Evolutionary conservation across 2,797 vertebrate genomes (phyloP).

Genomic region (Pseudochirops cupreus): DNA sequence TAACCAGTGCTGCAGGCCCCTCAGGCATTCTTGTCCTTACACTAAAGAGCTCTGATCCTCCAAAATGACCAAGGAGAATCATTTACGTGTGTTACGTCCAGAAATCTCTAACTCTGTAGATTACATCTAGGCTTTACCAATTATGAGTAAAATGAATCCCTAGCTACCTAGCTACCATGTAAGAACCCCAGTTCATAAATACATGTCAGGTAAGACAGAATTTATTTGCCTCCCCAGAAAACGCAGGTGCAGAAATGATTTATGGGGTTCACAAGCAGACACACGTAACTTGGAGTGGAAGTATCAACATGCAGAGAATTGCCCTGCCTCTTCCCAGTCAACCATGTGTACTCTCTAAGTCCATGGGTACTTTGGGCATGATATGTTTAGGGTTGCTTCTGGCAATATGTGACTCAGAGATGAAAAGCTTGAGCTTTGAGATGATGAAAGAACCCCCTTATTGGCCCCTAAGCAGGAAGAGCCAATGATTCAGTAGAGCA

Average conservation of each 20-base stretch:
- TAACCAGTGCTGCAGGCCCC: background rate
- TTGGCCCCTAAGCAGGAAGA: background rate
- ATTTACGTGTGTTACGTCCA: background rate
- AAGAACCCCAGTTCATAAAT: background rate
- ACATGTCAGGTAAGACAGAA: background rate
- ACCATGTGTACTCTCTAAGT: background rate
- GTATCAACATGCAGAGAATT: background rate
- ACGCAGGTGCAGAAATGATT: background rate
- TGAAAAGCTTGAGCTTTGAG: background rate
- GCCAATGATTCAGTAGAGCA: background rate
- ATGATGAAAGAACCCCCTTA: background rate
- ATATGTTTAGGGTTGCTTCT: background rate
- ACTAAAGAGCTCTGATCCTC: background rate
- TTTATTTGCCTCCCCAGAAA: background rate
- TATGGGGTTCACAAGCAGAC: background rate
- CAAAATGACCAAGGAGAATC: background rate
- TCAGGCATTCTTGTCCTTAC: background rate
- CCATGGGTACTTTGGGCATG: background rate
- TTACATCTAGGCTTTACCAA: background rate
- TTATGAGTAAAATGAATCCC: background rate
- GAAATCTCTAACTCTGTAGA: background rate
- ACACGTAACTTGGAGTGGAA: background rate
- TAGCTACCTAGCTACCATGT: background rate
- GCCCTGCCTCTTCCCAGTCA: background rate
- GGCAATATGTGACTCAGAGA: background rate